Evolutionary conservation across 1,140 invertebrate species (phyloP), one percentile per base, ranked within the genome.

Genomic region (Camponotus pennsylvanicus): DNA sequence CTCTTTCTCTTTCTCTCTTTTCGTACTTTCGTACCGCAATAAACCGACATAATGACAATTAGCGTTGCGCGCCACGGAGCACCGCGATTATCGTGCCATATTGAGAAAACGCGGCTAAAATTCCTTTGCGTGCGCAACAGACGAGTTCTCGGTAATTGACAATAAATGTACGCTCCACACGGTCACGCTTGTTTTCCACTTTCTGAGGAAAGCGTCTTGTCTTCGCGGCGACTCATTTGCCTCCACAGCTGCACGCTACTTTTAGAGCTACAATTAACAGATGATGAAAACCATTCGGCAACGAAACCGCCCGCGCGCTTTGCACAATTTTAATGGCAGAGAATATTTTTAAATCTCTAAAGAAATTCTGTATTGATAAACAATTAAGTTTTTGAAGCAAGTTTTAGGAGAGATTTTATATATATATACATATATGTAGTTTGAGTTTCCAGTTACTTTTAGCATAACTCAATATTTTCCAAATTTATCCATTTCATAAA

Each of bases 1-100:
- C 27, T 66, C 2, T 79, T 49, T 52, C 49, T 32, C 21, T 27
- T 8, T 11, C 27, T 71, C 34, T 40, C 40, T 52, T 64, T 15
- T 32, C 76, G 52, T 69, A 27, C 1, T 32, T n/a, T 4, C 78
- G n/a, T 67, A 13, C 11, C n/a, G 21, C 84, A 78, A 75, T 89
- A 87, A 90, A 90, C 55, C 21, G 61, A 70, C 57, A 45, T 77
- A 70, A 89, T 87, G 88, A 87, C 87, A 90, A 90, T 90, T 90
- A 90, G 85, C 64, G 55, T 57, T 55, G 21, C 27, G 63, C 64
- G 42, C 73, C 49, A n/a, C n/a, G 64, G 49, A 27, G 49, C 45
- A 52, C 3, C 40, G 63, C 88, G 78, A 87, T 89, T 90, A 90
- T 84, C 89, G 55, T 61, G 13, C 75, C 78, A 71, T 90, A 79